Percentiles rank a stretch among this genome's conserved stretches.
phyloP scores from a whole-genome alignment of 1,140 invertebrate genomes.

The Pectinophora gossypiella region DNA sequence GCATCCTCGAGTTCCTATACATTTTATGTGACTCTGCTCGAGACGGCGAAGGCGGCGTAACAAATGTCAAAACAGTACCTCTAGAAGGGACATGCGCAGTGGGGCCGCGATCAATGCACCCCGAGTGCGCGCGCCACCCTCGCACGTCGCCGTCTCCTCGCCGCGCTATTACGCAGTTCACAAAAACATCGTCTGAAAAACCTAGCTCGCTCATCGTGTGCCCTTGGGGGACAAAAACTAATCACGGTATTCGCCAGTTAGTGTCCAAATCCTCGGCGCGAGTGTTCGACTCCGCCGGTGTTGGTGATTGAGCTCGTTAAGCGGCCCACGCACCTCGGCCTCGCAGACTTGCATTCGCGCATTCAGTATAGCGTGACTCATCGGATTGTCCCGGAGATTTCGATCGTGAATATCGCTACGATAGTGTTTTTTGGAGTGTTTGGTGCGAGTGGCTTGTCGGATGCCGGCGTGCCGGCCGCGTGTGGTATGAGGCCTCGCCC shows the following conservation, averaged over 20 bases:
- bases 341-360: conserved; percentile 31
- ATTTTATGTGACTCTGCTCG: too few species aligned
- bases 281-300: conserved; percentile 22
- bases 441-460: conserved; percentile 42
- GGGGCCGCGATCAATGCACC: conserved; percentile 62
- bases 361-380: conserved; percentile 54
- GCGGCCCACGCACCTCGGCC: conserved; percentile 42
- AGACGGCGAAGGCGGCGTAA: too few species aligned
- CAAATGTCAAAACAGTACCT: conserved; percentile 61
- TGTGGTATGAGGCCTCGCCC: conserved; percentile 38
- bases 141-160: conserved; percentile 21
- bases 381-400: conserved; percentile 56
- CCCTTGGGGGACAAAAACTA: conserved; percentile 49
- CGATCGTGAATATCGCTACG: conserved; percentile 32
- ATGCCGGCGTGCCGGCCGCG: conserved; percentile 53
- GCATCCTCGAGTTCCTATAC: not conserved
- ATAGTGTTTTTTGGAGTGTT: conserved; percentile 29
- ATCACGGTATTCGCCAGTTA: conserved; percentile 29
- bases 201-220: conserved; percentile 37
- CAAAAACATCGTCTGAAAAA: conserved; percentile 56
- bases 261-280: conserved; percentile 25
- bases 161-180: conserved; percentile 61
- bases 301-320: conserved; percentile 43
- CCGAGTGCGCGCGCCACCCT: conserved; percentile 65
- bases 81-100: conserved; percentile 56